A percentile compares a stretch with the other conserved stretches of the same genome.
These are phyloP conservation scores for Caenorhabditis remanei DNA, from an alignment of 1,140 invertebrate genomes.

Conservation along the genomic window DNA sequence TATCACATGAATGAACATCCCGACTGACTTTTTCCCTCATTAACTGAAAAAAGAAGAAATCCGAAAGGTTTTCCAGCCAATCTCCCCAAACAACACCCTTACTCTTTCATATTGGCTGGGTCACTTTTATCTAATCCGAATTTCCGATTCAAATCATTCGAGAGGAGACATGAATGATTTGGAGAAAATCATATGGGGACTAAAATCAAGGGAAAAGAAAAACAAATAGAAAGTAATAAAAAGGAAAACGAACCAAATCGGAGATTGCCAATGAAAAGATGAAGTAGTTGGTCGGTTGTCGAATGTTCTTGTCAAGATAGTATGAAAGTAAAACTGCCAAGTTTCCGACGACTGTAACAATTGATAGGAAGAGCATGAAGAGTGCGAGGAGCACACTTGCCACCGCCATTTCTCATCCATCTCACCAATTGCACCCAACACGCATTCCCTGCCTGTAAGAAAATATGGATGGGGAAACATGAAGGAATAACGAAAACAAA, in stretches of 20 bases:
- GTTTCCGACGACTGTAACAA: conserved; percentile 93
- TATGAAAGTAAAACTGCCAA: conserved; percentile 95
- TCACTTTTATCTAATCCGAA: conserved; percentile 12
- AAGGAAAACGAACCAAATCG: conserved; percentile 85
- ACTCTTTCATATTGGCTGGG: not conserved
- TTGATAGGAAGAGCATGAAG: conserved; percentile 82
- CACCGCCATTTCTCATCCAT: conserved; percentile 40
- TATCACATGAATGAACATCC: no score
- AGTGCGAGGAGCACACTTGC: conserved; percentile 61
- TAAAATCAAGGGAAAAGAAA: no score
- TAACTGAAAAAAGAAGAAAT: no score
- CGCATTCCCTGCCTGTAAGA: not conserved
- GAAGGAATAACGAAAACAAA: not conserved
- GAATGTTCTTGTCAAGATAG: conserved; percentile 93
- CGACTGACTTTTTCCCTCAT: no score
- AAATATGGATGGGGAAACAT: not conserved
- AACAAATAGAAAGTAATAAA: conserved; percentile 5
- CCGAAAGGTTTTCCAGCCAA: not conserved
- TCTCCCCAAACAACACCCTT: not conserved
- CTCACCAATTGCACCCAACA: not conserved
- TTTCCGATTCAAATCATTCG: conserved; percentile 24
- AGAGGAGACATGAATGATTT: not conserved
- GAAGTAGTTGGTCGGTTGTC: conserved; percentile 99
- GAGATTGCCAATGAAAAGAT: conserved; percentile 97
- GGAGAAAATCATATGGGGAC: no score